Conservation (phyloP, 1,140 invertebrate genomes). For the Drosophila novamexicana region DNA sequence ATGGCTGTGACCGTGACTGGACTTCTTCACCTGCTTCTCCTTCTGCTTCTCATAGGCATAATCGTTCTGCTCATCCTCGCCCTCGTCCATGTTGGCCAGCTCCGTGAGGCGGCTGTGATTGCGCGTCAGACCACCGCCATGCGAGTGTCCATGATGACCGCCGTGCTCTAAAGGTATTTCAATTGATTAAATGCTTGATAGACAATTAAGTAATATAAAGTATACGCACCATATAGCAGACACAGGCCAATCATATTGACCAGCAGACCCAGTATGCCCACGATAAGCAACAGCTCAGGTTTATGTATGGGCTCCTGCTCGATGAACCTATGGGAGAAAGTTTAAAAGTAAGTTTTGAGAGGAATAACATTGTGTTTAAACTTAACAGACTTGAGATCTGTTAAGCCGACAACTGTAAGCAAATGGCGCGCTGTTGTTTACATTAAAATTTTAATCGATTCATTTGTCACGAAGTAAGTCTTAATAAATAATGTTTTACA, state of each 20-base stretch:
- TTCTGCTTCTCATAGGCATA: slow-evolving; percentile 80
- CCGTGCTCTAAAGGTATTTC: slow-evolving; percentile 88
- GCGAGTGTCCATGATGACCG: slow-evolving; percentile 90
- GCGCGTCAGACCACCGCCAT: slow-evolving; percentile 88
- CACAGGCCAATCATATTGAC: slow-evolving; percentile 93
- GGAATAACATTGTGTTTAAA: no score
- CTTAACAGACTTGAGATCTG: no score
- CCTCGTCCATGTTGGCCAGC: slow-evolving; percentile 89
- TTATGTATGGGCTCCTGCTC: slow-evolving; percentile 93
- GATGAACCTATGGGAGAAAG: slow-evolving; percentile 86
- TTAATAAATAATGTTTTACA: no score
- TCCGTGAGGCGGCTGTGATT: slow-evolving; percentile 84
- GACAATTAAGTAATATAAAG: neutral
- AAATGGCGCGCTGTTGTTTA: no score
- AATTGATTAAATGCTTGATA: slow-evolving; percentile 12
- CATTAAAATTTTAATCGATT: no score
- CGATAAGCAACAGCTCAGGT: slow-evolving; percentile 90
- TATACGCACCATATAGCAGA: slow-evolving; percentile 90
- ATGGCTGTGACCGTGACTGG: slow-evolving; percentile 86
- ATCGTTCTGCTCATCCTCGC: slow-evolving; percentile 89
- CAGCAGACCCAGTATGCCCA: slow-evolving; percentile 91
- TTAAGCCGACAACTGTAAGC: no score
- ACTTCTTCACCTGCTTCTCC: slow-evolving; percentile 75
- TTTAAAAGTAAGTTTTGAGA: neutral
- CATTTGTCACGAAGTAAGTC: no score